Evolutionary conservation across 2,113 vertebrate genomes (phyloP), one percentile per base, ranked within the genome.

Genomic region (Otocyon megalotis): DNA sequence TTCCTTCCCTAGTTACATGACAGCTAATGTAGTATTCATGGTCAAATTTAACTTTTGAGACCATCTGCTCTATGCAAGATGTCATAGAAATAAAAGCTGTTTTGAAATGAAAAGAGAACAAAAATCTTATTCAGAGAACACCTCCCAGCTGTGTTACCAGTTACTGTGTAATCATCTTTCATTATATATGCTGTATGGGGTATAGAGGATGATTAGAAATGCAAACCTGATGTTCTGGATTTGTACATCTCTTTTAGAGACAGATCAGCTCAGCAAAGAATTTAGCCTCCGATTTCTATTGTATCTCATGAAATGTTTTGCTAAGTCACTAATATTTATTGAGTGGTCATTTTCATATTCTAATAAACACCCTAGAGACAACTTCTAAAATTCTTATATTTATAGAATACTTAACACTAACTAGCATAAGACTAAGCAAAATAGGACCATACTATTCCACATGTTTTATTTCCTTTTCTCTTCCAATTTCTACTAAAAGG

Each of bases 11-110:
- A 88, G 11, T 86, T 96, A 81, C 86, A 8, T 0, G 60, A 80
- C 8, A 11, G 65, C 69, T 96, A 95, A 96, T 95, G 16, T 22
- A 74, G 28, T 96, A 98, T 98, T 97, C 76, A 84, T 82, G 85
- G 63, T 15, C 60, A 97, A 82, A 69, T 96, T 96, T 97, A 96
- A 97, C 97, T 96, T 95, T 97, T 93, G 53, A 22, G 74, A 97
- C 91, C 86, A 94, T 98, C 97, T 98, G 97, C 90, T 97, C 54
- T 92, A 32, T 90, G 93, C 85, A 97, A 97, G 90, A 97, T 97
- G 74, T 87, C 32, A 84, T 96, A 88, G 88, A 93, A 96, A 96
- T 97, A 28, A n/a, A 97, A 91, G 26, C 74, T 97, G 8, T 87
- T 98, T 98, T 93, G 94, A 67, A 87, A 93, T 93, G 37, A 97